Conservation (phyloP, 2,888 invertebrate species). For the Drosophila robusta region DNA sequence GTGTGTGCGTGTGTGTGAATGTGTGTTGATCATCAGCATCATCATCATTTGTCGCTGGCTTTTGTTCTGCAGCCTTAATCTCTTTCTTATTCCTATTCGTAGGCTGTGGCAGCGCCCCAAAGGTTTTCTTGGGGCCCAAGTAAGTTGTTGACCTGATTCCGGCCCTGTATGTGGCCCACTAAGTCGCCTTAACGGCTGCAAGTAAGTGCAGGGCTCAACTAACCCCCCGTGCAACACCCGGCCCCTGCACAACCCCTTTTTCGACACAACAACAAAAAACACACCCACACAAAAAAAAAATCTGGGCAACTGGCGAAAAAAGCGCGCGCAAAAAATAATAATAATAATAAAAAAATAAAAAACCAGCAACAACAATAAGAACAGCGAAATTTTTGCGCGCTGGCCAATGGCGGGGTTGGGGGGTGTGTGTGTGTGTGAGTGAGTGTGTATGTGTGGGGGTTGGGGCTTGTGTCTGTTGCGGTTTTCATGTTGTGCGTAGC, state of each 20-base stretch:
- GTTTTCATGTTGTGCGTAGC: slow-evolving; percentile 57
- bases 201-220: slow-evolving; percentile 3
- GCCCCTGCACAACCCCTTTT: background rate
- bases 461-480: slow-evolving; percentile 52
- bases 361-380: slow-evolving; percentile 11
- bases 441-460: background rate
- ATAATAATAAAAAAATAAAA: slow-evolving; percentile 17
- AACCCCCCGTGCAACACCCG: background rate
- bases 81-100: background rate
- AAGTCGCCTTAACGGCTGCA: slow-evolving; percentile 13
- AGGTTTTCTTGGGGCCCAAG: background rate
- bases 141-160: slow-evolving; percentile 47
- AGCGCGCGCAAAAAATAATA: slow-evolving; percentile 39
- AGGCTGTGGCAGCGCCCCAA: slow-evolving; percentile 6
- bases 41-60: slow-evolving; percentile 27
- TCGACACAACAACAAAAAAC: slow-evolving; percentile 9
- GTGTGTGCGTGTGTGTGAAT: background rate
- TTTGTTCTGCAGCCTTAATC: slow-evolving; percentile 24
- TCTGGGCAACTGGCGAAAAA: slow-evolving; percentile 36
- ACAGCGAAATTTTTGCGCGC: slow-evolving; percentile 44
- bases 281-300: slow-evolving; percentile 24
- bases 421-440: slow-evolving; percentile 7
- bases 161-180: slow-evolving; percentile 16
- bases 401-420: slow-evolving; percentile 11
- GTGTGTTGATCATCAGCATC: slow-evolving; percentile 32